phyloP scores from a whole-genome alignment of 2,888 invertebrate species.

The Drosophila testacea region DNA sequence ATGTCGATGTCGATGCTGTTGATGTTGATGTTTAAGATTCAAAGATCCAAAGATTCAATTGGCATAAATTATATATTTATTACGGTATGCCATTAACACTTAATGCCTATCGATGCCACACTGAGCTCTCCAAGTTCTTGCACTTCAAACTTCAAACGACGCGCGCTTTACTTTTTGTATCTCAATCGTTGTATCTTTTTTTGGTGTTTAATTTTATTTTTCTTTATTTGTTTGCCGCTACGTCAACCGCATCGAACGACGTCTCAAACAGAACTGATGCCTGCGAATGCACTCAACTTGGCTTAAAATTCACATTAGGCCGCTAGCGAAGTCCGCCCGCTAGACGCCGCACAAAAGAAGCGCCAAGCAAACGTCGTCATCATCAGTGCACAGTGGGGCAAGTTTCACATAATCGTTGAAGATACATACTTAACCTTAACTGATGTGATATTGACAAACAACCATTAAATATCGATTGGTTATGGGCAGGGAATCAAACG shows the following conservation, averaged over 20 bases:
- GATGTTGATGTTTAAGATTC: constrained; percentile 23
- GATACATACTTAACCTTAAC: too few relatives aligned
- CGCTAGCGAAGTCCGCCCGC: constrained; percentile 68
- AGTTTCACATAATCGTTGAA: too few relatives aligned
- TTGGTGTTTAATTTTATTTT: constrained; percentile 7
- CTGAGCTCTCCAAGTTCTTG: constrained; percentile 39
- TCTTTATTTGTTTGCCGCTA: constrained; percentile 39
- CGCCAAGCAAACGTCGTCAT: constrained; percentile 58
- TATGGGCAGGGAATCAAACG: too few relatives aligned
- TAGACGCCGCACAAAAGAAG: constrained; percentile 65
- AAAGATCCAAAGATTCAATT: constrained; percentile 33
- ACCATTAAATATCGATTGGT: too few relatives aligned
- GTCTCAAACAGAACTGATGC: constrained; percentile 82
- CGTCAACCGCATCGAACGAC: constrained; percentile 78
- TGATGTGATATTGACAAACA: too few relatives aligned
- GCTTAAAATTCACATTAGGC: constrained; percentile 80
- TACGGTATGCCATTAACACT: constrained; percentile 71
- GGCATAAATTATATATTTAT: constrained; percentile 72
- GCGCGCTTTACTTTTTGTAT: constrained; percentile 47
- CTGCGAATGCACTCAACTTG: constrained; percentile 74
- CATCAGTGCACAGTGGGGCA: constrained; percentile 59
- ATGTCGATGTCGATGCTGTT: constrained; percentile 23
- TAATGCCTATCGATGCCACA: constrained; percentile 55
- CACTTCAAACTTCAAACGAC: constrained; percentile 61
- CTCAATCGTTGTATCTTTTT: constrained; percentile 23